These are phyloP conservation scores for Zaprionus vittiger DNA, from an alignment of 1,140 invertebrate species.

Conservation along the genomic window DNA sequence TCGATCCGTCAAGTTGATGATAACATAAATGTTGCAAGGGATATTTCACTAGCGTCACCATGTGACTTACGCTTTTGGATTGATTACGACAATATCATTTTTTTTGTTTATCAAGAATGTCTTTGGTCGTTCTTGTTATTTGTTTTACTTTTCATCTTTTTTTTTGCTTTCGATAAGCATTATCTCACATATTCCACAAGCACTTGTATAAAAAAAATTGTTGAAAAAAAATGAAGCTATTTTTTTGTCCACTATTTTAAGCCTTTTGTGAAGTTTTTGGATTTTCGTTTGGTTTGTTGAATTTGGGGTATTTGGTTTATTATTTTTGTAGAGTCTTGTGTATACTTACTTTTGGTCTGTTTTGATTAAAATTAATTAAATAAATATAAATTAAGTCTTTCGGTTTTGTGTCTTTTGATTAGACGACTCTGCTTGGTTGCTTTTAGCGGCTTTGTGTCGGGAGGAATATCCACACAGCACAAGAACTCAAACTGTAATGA, in stretches of 20 bases:
- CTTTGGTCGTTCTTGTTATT: slow-evolving; percentile 7
- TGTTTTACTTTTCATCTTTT: background rate
- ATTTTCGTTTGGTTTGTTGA: slow-evolving; percentile 6
- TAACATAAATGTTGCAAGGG: slow-evolving; percentile 30
- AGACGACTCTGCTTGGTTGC: slow-evolving; percentile 70
- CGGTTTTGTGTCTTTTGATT: slow-evolving; percentile 72
- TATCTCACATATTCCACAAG: slow-evolving; percentile 42
- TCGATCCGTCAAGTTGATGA: slow-evolving; percentile 36
- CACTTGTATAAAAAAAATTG: slow-evolving; percentile 47
- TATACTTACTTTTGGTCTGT: slow-evolving; percentile 83
- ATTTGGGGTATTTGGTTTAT: slow-evolving; percentile 18
- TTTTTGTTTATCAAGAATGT: slow-evolving; percentile 22
- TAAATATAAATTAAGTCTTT: slow-evolving; percentile 84
- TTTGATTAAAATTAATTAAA: slow-evolving; percentile 83
- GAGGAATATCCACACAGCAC: slow-evolving; percentile 81
- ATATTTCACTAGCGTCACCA: slow-evolving; percentile 35
- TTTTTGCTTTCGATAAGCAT: background rate
- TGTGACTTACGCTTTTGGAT: slow-evolving; percentile 42
- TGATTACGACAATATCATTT: slow-evolving; percentile 28
- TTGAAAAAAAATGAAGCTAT: slow-evolving; percentile 31
- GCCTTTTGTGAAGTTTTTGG: slow-evolving; percentile 16
- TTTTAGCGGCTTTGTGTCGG: slow-evolving; percentile 74
- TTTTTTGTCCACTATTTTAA: slow-evolving; percentile 19
- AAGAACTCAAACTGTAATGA: slow-evolving; percentile 84
- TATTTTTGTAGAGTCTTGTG: slow-evolving; percentile 8